Base-by-base conservation (phyloP, 1,140 invertebrate genomes). In the Caligus rogercresseyi region DNA sequence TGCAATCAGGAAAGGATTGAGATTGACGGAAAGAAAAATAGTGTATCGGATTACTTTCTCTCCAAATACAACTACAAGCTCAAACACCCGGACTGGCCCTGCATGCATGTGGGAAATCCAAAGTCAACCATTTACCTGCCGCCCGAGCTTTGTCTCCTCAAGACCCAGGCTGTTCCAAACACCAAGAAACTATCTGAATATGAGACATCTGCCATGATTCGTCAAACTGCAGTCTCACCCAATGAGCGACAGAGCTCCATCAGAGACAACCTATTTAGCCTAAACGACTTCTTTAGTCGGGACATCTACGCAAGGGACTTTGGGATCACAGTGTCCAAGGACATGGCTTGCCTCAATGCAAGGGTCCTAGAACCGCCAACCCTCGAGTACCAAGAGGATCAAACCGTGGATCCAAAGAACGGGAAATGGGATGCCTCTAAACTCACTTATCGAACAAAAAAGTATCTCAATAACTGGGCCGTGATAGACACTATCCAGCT, bases 111-210 rank as follows among this genome's bases (percentile, higher is more conserved):
- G 14, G 61, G 61, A n/a, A 62, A 43, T 43, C 24, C 18, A 3
- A 55, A 62, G n/a, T 23, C 21, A 13, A 58, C 31, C 18, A 62
- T 62, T 43, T 62, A 62, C 61, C 2, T 62, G 16, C 61, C 61
- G 20, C 21, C 55, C 20, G 61, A 62, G 52, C 31, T 62, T 24
- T 58, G 18, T 7, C 20, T 23, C 16, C 16, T 57, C 1, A 57
- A 57, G 15, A 57, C 21, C 20, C 55, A 57, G 25, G 16, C 23
- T 3, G 26, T n/a, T 61, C 31, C 31, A 14, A 57, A 19, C 43
- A 16, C 16, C 31, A 62, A 62, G 51, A 62, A 19, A 23, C 23
- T 62, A 21, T 18, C 15, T 61, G 61, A 62, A 1, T n/a, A 58
- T 18, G 61, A 18, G 15, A 43, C 31, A n/a, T 14, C 43, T 13